A percentile compares a stretch with the other conserved stretches of the same genome.
Evolutionary conservation across 1,140 invertebrate species (phyloP).

Genomic region (Drosophila mauritiana): DNA sequence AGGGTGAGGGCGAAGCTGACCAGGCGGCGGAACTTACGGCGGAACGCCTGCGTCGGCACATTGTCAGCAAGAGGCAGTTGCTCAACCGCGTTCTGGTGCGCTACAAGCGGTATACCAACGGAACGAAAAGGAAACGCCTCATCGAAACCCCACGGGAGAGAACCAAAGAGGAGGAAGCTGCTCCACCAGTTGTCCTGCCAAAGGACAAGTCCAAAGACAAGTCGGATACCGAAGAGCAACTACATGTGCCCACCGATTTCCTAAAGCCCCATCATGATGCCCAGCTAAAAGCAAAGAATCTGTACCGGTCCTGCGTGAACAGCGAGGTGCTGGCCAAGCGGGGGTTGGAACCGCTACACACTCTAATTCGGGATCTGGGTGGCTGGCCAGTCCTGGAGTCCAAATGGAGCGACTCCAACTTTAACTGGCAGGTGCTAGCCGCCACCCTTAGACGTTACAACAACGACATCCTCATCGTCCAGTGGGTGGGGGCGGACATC

Average conservation of each 20-base stretch:
- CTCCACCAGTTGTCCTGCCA: not conserved
- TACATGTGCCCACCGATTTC: conserved; percentile 13
- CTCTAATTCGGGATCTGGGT: conserved; percentile 90
- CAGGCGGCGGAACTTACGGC: conserved; percentile 40
- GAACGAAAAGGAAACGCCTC: conserved; percentile 57
- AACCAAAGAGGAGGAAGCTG: conserved; percentile 50
- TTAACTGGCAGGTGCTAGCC: conserved; percentile 91
- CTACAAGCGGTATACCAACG: conserved; percentile 63
- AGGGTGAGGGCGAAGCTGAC: conserved; percentile 49
- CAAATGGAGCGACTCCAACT: conserved; percentile 87
- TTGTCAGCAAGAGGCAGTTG: conserved; percentile 59
- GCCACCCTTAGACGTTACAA: conserved; percentile 92
- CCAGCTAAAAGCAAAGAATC: conserved; percentile 90
- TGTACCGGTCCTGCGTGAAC: conserved; percentile 95
- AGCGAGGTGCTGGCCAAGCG: conserved; percentile 89
- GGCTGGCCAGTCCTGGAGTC: conserved; percentile 93
- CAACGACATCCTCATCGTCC: conserved; percentile 91
- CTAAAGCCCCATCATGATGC: conserved; percentile 85
- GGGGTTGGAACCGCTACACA: conserved; percentile 89
- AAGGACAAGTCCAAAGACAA: conserved; percentile 23
- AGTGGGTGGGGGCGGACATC: conserved; percentile 95
- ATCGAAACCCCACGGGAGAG: conserved; percentile 52
- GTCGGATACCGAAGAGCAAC: conserved; percentile 4
- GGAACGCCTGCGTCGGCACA: conserved; percentile 52
- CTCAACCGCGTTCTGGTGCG: conserved; percentile 61